phyloP scores from a whole-genome alignment of 2,113 vertebrate genomes.

The Rhinolophus sinicus region DNA sequence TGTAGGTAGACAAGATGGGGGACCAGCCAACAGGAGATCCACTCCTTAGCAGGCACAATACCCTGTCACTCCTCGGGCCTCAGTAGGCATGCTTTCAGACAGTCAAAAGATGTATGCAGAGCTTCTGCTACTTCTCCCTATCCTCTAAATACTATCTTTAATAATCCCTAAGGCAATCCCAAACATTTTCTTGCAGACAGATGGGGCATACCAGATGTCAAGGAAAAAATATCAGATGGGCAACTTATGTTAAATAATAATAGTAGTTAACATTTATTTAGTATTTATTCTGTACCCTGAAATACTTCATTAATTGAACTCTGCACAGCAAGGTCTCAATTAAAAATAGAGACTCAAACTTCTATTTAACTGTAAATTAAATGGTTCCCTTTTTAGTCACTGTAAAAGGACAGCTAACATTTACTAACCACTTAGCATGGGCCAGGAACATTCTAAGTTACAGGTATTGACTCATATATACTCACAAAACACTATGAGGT shows the following conservation, averaged over 20 bases:
- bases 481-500: not conserved
- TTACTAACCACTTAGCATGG: not conserved
- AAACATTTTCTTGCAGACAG: conserved; percentile 11
- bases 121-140: not conserved
- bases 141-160: conserved; percentile 34
- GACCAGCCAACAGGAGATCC: not conserved
- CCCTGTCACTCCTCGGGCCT: not conserved
- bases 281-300: conserved; percentile 26
- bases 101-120: conserved; percentile 12
- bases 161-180: not conserved
- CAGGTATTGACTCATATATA: not conserved
- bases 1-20: not conserved
- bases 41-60: not conserved
- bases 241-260: conserved; percentile 37
- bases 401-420: not conserved
- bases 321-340: not conserved
- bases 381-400: not conserved
- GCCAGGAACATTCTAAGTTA: not conserved
- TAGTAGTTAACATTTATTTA: not conserved
- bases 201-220: not conserved
- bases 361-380: conserved; percentile 2
- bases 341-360: not conserved
- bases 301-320: conserved; percentile 23
- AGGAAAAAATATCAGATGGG: not conserved
- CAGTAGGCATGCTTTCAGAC: not conserved